phyloP scores from a whole-genome alignment of 2,888 invertebrate species.

The Heteropelma amictum region DNA sequence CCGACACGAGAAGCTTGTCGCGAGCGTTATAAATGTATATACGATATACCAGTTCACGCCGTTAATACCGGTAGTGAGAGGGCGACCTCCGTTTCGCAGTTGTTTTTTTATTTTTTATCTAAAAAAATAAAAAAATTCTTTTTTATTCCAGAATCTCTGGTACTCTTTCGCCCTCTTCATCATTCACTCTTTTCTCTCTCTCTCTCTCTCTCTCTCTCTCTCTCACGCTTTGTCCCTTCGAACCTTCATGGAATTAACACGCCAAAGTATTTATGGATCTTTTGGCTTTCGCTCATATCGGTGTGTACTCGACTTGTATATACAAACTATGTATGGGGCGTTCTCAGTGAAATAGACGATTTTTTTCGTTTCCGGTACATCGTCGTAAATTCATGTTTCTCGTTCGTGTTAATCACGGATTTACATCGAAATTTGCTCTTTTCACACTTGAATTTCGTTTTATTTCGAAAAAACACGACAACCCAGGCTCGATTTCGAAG shows the following conservation, averaged over 20 bases:
- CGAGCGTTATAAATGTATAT: constrained; percentile 51
- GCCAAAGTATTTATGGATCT: constrained; percentile 73
- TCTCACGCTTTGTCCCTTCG: constrained; percentile 33
- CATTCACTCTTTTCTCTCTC: not conserved
- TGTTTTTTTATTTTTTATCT: constrained; percentile 34
- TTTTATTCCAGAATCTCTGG: too few relatives aligned
- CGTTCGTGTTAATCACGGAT: not conserved
- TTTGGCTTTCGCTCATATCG: constrained; percentile 56
- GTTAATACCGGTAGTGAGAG: constrained; percentile 75
- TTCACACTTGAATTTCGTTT: too few relatives aligned
- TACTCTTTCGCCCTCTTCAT: constrained; percentile 27
- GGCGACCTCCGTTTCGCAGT: constrained; percentile 51
- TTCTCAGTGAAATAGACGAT: not conserved
- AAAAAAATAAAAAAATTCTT: too few relatives aligned
- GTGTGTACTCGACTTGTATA: constrained; percentile 44
- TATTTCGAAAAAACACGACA: too few relatives aligned
- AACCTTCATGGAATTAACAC: constrained; percentile 73
- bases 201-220: constrained; percentile 45
- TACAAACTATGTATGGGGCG: constrained; percentile 18
- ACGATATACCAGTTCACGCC: constrained; percentile 43
- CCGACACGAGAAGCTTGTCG: constrained; percentile 57
- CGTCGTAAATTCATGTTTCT: not conserved
- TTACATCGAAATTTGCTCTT: too few relatives aligned
- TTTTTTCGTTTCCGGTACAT: not conserved
- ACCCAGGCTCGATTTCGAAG: too few relatives aligned